Evolutionary conservation across 1,140 invertebrate species (phyloP), one percentile per base, ranked within the genome.

Genomic region (Microplitis demolitor): DNA sequence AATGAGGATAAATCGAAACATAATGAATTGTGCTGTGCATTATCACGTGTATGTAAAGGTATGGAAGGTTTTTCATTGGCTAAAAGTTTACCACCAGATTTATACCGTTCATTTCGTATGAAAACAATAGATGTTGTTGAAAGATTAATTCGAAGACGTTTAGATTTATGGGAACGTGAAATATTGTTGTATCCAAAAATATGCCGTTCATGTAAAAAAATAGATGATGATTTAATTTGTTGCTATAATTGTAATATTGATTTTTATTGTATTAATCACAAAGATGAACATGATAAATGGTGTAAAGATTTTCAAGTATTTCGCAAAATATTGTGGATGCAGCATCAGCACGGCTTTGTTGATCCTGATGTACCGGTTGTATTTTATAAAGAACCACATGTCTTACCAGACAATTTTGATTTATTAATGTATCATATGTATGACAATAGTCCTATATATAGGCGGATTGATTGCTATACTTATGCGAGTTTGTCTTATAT

Each of bases 101-200:
- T 90, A 69, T 92, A 91, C 77, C 83, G 91, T 1, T 82, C 90
- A 1, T 87, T 91, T 14, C 83, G 92, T 14, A 88, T 92, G 79
- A 88, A 90, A 66, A 85, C 89, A 75, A 89, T 93, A 50, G 85
- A 88, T 0, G 87, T 89, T 2, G 87, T 91, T 61, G 89, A 92
- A 76, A 86, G 88, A 56, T 83, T 85, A 2, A 79, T 93, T 3
- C 88, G 89, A 51, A 87, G 92, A 45, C 78, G 81, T 4, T 76
- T 93, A 31, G 83, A 89, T 9, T 86, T 91, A 0, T 92, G 90
- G 84, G 92, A 94, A 77, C 89, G 89, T 66, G 93, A 93, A 76
- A 88, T 91, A 0, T 78, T 94, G 4, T 81, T 93, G 3, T 93
- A 92, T 77, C 91, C 92, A 0, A 85, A 89, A 31, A 83, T 91